These are phyloP conservation scores for Drymonia ruficornis DNA, from an alignment of 2,888 invertebrate species.

Conservation along the genomic window DNA sequence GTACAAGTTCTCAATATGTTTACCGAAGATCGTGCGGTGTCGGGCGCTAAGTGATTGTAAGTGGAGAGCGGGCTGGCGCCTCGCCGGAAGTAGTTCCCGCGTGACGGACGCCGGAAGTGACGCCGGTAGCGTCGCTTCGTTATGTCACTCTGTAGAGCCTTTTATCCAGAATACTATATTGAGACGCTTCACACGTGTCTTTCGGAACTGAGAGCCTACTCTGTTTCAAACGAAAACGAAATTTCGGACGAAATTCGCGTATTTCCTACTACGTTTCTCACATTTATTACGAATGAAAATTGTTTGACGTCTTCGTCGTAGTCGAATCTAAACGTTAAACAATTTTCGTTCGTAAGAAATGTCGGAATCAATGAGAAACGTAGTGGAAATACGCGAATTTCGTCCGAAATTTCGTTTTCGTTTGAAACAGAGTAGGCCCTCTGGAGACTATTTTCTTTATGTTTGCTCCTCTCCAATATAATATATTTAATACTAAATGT, in stretches of 20 bases:
- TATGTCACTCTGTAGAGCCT: slow-evolving; percentile 60
- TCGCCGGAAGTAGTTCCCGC: slow-evolving; percentile 79
- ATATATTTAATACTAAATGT: no score
- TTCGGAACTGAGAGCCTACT: slow-evolving; percentile 25
- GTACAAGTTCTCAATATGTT: slow-evolving; percentile 48
- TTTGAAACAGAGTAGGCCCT: no score
- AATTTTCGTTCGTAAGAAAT: no score
- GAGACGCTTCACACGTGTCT: slow-evolving; percentile 37
- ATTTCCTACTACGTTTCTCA: no score
- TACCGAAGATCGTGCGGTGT: slow-evolving; percentile 59
- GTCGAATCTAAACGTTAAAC: no score
- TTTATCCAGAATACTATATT: slow-evolving; percentile 51
- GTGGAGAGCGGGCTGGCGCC: slow-evolving; percentile 77
- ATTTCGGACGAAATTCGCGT: no score
- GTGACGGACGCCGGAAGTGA: slow-evolving; percentile 82
- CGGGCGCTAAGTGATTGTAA: slow-evolving; percentile 81
- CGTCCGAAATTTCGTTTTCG: no score
- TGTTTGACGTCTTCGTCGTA: no score
- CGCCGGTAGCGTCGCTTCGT: slow-evolving; percentile 77
- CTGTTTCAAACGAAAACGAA: no score
- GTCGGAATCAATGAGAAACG: no score
- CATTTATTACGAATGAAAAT: no score
- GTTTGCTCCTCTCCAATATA: background rate
- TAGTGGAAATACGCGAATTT: no score
- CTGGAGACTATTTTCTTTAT: slow-evolving; percentile 12